A percentile compares a stretch with the other conserved stretches of the same genome.
phyloP scores from a whole-genome alignment of 64 coral and sea anemone genomes.

The Montipora cactus region DNA sequence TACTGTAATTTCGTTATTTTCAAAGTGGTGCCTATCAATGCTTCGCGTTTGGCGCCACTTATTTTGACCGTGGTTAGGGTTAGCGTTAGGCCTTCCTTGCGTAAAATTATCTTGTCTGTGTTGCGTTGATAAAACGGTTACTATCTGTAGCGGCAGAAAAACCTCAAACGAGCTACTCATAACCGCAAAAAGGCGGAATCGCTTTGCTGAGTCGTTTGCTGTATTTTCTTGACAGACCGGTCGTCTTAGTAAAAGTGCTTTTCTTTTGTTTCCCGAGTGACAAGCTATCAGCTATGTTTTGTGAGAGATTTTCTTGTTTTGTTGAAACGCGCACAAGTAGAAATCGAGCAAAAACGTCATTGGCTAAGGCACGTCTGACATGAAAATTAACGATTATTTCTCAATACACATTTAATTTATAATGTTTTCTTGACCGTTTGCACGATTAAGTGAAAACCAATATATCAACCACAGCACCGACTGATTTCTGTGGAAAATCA shows the following conservation, averaged over 20 bases:
- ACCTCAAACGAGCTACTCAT: neutral
- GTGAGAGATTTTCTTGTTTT: too few relatives aligned
- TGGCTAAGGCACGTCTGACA: neutral
- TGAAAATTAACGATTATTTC: neutral
- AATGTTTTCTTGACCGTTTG: neutral
- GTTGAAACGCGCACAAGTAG: too few relatives aligned
- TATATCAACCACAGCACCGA: too few relatives aligned
- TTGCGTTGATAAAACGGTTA: neutral
- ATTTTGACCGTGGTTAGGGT: too few relatives aligned
- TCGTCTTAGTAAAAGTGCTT: too few relatives aligned
- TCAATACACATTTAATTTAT: neutral
- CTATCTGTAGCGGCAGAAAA: neutral
- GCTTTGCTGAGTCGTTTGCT: neutral
- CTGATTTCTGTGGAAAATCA: neutral
- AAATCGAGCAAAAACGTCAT: neutral
- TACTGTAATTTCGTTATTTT: too few relatives aligned
- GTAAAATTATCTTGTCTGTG: neutral
- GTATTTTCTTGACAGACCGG: neutral
- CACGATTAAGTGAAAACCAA: neutral
- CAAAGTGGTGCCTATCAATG: too few relatives aligned
- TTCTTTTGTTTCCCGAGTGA: too few relatives aligned
- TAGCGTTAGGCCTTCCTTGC: neutral
- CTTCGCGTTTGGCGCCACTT: too few relatives aligned
- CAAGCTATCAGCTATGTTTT: neutral
- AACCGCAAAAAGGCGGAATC: constrained; percentile 9